phyloP scores from a whole-genome alignment of 2,113 vertebrate genomes.

The Amblyornis subalaris region DNA sequence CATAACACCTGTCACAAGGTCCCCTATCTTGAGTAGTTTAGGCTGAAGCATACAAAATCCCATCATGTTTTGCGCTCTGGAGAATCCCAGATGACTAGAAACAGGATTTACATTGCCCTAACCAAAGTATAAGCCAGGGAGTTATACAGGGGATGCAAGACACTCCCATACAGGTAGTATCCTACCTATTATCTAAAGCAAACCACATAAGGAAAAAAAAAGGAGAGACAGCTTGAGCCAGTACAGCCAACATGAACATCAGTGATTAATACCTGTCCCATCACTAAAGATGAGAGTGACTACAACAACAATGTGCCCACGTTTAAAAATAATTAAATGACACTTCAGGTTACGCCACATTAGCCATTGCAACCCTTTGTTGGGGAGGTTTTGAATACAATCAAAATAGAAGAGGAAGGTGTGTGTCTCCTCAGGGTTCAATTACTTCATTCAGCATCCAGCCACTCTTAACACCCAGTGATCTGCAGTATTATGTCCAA shows the following conservation, averaged over 20 bases:
- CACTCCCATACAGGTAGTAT: neutral
- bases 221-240: neutral
- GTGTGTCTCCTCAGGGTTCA: neutral
- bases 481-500: neutral
- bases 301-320: neutral
- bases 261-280: neutral
- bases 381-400: neutral
- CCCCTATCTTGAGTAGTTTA: neutral
- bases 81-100: neutral
- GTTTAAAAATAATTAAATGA: neutral
- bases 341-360: neutral
- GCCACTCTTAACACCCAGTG: neutral
- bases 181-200: neutral
- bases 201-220: neutral
- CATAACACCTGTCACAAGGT: neutral
- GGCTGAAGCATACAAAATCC: neutral
- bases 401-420: neutral
- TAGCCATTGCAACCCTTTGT: neutral
- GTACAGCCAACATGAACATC: neutral
- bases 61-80: neutral
- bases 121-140: neutral
- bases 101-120: neutral
- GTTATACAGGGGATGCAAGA: neutral
- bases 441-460: neutral
- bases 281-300: neutral